These are phyloP conservation scores for Stichopus chloronotus DNA, from an alignment of 35 echinoderm and acorn worm species.

Conservation along the genomic window DNA sequence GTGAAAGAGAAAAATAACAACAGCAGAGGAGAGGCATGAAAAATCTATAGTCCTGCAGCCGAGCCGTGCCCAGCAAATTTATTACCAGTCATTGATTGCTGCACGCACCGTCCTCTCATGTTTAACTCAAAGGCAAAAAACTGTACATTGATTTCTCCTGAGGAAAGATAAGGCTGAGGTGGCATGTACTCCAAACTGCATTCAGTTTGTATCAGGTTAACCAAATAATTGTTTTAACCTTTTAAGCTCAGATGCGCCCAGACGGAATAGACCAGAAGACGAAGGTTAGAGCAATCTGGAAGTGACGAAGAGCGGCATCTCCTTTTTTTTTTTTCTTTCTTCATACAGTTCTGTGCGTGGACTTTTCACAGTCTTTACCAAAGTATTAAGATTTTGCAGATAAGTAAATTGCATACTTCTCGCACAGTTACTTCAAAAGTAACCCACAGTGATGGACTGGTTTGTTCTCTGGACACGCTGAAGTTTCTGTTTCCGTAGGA, in stretches of 20 bases:
- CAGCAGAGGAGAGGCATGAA: not conserved
- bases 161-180: conserved; percentile 6
- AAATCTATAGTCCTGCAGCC: conserved; percentile 17
- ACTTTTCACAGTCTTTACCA: too few species aligned
- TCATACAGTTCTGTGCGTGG: too few species aligned
- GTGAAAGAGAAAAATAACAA: conserved; percentile 7
- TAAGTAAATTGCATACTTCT: too few species aligned
- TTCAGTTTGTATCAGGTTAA: conserved; percentile 24
- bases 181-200: conserved; percentile 16
- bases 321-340: too few species aligned
- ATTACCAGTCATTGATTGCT: conserved; percentile 7
- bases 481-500: too few species aligned
- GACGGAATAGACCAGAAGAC: not conserved
- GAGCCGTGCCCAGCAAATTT: not conserved
- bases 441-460: too few species aligned
- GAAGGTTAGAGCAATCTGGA: not conserved
- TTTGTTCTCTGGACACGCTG: too few species aligned
- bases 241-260: conserved; percentile 13
- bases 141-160: conserved; percentile 23
- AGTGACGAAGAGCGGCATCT: too few species aligned
- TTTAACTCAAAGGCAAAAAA: not conserved
- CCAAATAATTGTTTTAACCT: conserved; percentile 42
- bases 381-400: too few species aligned
- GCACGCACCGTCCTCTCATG: conserved; percentile 26
- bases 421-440: too few species aligned